These are phyloP conservation scores for Aurelia aurita DNA, from an alignment of 30 jellyfish, hydroid and myxozoan genomes.

Conservation along the genomic window DNA sequence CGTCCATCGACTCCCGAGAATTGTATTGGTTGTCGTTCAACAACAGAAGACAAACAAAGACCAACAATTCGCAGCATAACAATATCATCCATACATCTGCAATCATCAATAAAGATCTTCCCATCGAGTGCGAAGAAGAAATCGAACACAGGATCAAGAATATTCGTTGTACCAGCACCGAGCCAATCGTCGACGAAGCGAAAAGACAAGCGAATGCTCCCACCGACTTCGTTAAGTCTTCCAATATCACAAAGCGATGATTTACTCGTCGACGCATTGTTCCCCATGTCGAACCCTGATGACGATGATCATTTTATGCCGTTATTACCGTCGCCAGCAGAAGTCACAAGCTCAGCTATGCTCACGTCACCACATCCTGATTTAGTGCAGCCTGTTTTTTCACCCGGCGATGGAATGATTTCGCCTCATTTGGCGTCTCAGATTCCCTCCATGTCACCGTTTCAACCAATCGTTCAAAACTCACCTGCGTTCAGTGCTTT, in stretches of 20 bases:
- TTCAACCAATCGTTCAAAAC: constrained; percentile 74
- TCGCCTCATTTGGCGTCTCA: constrained; percentile 50
- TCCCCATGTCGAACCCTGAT: constrained; percentile 29
- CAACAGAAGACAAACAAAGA: constrained; percentile 42
- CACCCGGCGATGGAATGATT: constrained; percentile 71
- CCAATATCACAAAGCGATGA: constrained; percentile 59
- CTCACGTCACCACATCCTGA: constrained; percentile 82
- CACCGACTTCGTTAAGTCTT: constrained; percentile 39
- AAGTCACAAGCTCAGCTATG: constrained; percentile 65
- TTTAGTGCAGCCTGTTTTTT: constrained; percentile 66
- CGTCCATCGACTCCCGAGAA: constrained; percentile 65
- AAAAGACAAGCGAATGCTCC: constrained; percentile 55
- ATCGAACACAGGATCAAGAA: constrained; percentile 51
- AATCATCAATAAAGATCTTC: constrained; percentile 35
- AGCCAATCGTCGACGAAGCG: constrained; percentile 30
- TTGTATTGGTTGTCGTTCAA: constrained; percentile 66
- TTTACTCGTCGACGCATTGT: constrained; percentile 49
- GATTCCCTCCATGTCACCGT: constrained; percentile 84
- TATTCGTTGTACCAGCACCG: constrained; percentile 62
- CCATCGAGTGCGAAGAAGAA: constrained; percentile 46
- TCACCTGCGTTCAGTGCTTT: constrained; percentile 62
- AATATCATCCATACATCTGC: constrained; percentile 34
- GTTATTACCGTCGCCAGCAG: constrained; percentile 86
- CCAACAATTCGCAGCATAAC: constrained; percentile 64
- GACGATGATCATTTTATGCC: constrained; percentile 79